Conservation (phyloP, 2,888 invertebrate genomes). For the Junonia oenone region DNA sequence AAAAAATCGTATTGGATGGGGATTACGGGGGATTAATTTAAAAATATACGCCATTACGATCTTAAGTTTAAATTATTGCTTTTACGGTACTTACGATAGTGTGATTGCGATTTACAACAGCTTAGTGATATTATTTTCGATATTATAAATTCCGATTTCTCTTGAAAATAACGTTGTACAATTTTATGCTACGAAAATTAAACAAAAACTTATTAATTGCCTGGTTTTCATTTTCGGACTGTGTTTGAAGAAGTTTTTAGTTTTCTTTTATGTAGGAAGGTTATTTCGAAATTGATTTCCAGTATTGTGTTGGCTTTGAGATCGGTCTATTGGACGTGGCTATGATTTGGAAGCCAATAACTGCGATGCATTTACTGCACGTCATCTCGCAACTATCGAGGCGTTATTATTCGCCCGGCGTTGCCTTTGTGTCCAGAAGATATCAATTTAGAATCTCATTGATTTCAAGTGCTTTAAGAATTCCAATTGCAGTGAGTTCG, state of each 20-base stretch:
- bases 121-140: slow-evolving; percentile 11
- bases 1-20: slow-evolving; percentile 24
- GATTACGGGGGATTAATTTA: slow-evolving; percentile 20
- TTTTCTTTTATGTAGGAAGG: not conserved
- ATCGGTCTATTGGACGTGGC: slow-evolving; percentile 1
- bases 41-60: slow-evolving; percentile 21
- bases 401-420: slow-evolving; percentile 65
- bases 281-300: not conserved
- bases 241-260: not conserved
- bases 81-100: slow-evolving; percentile 19
- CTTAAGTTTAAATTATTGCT: slow-evolving; percentile 20
- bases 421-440: slow-evolving; percentile 66
- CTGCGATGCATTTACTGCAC: slow-evolving; percentile 59
- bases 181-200: not conserved
- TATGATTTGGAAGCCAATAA: slow-evolving; percentile 52
- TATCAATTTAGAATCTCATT: slow-evolving; percentile 63
- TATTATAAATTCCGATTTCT: slow-evolving; percentile 9
- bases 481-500: slow-evolving; percentile 15
- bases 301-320: slow-evolving; percentile 3
- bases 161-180: not conserved
- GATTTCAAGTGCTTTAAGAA: slow-evolving; percentile 24
- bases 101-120: slow-evolving; percentile 24
- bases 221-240: not conserved
- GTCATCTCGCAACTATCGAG: slow-evolving; percentile 54
- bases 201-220: not conserved